Base-by-base conservation (phyloP, 37 sponge, comb jelly and placozoan genomes). In the Eunapius fragilis region DNA sequence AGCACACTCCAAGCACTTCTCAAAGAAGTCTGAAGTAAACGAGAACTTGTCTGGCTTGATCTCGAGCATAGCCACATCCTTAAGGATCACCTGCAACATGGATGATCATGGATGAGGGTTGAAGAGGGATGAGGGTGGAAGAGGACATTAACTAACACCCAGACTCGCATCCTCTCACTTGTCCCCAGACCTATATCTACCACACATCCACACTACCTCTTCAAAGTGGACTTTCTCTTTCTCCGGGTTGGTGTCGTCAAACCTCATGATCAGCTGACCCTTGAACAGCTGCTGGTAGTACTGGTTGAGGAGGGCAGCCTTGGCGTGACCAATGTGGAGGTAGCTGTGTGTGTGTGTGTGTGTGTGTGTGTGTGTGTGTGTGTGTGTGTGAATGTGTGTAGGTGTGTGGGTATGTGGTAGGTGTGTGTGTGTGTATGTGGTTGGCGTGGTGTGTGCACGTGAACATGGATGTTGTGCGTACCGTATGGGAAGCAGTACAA, bases 221-320 rank as follows among this genome's bases (percentile, higher is more conserved):
- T 98, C 99, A 88, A 97, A 98, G 32, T 95, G 82, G 31, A 71
- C 94, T 35, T 98, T 93, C 84, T 98, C 99, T 78, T 98, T 98
- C 71, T 90, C 97, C 2, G 99, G 99, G 84, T 98, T 98, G n/a
- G 99, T 98, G 87, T 98, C 99, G 77, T 98, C 99, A 85, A 98
- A 98, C 69, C 99, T 86, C 97, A 98, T 97, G 37, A 98, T 73
- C 23, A 98, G 84, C 67, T 90, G 83, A 0, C 99, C 99, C 38
- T 92, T 88, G 76, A 90, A 98, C 2, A 80, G 32, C 69, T 71
- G 86, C 87, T 97, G 96, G 82, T 98, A 98, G 87, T 97, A 77
- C 86, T 98, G 99, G 58, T 98, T 98, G 31, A 98, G 89, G 49
- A 98, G 88, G 4, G 97, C 97, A 31, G 99, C 99, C 85, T 98